Conservation (phyloP, 2,113 vertebrate genomes). For the Siphamia tubifer region DNA sequence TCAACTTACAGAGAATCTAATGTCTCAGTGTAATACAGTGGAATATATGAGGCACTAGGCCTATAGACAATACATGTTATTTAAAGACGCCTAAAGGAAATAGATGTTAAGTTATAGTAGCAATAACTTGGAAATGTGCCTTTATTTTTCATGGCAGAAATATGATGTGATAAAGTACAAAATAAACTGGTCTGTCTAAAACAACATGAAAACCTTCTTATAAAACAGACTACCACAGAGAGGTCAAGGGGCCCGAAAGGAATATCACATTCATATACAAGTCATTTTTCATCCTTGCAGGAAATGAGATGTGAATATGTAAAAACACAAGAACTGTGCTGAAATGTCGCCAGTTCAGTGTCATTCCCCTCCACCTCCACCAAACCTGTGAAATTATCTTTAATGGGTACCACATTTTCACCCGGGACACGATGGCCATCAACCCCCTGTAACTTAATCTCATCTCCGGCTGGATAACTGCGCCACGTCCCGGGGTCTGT, state of each 20-base stretch:
- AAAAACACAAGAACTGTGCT: conserved; percentile 21
- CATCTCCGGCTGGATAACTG: conserved; percentile 58
- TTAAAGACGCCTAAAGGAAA: too few relatives aligned
- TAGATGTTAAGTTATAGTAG: too few relatives aligned
- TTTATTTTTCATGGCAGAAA: too few relatives aligned
- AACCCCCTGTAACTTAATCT: conserved; percentile 67
- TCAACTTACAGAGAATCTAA: too few relatives aligned
- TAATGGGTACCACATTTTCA: conserved; percentile 76
- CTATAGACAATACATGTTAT: too few relatives aligned
- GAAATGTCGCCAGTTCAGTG: conserved; percentile 23
- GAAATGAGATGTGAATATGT: conserved; percentile 29
- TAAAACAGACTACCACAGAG: background rate
- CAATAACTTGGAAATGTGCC: too few relatives aligned
- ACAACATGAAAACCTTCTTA: background rate
- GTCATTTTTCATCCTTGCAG: conserved; percentile 10
- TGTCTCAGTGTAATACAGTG: too few relatives aligned
- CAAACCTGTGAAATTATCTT: conserved; percentile 56
- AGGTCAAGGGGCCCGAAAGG: background rate
- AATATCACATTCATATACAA: conserved; percentile 17
- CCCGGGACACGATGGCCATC: conserved; percentile 57
- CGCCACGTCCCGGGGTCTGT: conserved; percentile 38
- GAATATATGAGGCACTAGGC: too few relatives aligned
- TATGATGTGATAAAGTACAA: too few relatives aligned
- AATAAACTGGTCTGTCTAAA: too few relatives aligned
- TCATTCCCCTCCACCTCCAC: background rate